Evolutionary conservation across 2,113 vertebrate species (phyloP), one percentile per base, ranked within the genome.

Genomic region (Tretioscincus oriximinensis): DNA sequence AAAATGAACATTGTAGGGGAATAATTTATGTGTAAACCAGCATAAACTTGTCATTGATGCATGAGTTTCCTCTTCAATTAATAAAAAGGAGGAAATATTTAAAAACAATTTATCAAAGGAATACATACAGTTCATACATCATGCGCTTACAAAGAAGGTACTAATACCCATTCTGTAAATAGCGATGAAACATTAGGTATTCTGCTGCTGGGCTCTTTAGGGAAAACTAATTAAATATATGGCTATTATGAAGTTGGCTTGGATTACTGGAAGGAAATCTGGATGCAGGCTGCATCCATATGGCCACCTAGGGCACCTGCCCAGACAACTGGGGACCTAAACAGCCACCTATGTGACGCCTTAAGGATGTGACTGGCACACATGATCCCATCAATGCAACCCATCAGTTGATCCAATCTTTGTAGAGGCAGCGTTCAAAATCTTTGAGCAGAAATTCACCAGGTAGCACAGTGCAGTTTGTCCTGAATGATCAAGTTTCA

Each of bases 21-120:
- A 97, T 98, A 97, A 98, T 98, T 97, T 97, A 98, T 98, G 96
- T 96, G 96, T 94, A 96, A 95, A 96, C 95, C 93, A 93, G 95
- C 94, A 92, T 88, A 91, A 94, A 95, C 96, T 93, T 98, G 97
- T 96, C 97, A 99, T 96, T 99, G 97, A 99, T 99, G 93, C 97
- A 99, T 97, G 96, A 95, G 96, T 96, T 95, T 97, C 95, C 97
- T 97, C 96, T 97, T 96, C 96, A 96, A 96, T 97, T 99, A 97
- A 99, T 98, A 99, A 98, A 97, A 96, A 96, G 95, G 96, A 98
- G 96, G 96, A 98, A 97, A 98, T 98, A 97, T 97, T 96, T 96
- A 94, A 96, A 97, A 97, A 97, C 95, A 97, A 97, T 97, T 97
- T 96, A 97, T 97, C 96, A 97, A 94, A 86, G 87, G 95, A 95